Conservation (phyloP, 2,888 invertebrate species). For the Mechanitis mazaeus region DNA sequence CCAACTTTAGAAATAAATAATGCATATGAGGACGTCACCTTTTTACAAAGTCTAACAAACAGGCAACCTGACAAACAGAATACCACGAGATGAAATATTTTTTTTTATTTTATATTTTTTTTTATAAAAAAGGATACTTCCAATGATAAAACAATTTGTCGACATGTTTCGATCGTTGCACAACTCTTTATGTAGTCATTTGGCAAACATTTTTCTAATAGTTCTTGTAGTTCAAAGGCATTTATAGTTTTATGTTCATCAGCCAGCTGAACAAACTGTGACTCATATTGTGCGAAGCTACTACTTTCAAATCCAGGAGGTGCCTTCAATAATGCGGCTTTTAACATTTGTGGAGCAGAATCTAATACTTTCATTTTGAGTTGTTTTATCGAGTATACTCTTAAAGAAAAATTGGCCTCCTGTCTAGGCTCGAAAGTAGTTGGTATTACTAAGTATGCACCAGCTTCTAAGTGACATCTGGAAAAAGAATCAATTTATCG, state of each 20-base stretch:
- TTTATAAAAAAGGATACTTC: conserved; percentile 82
- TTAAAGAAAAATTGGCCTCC: conserved; percentile 90
- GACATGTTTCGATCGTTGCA: conserved; percentile 93
- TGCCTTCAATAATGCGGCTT: conserved; percentile 85
- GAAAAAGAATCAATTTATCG: conserved; percentile 9
- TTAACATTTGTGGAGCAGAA: conserved; percentile 80
- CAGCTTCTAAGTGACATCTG: conserved; percentile 86
- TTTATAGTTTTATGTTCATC: conserved; percentile 94
- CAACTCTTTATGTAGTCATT: conserved; percentile 97
- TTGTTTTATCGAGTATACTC: conserved; percentile 87
- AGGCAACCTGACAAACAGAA: too few relatives aligned
- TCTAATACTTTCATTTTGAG: conserved; percentile 85
- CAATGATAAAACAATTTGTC: conserved; percentile 91
- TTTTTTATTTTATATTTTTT: too few relatives aligned
- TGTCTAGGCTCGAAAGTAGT: conserved; percentile 94
- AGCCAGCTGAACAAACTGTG: conserved; percentile 91
- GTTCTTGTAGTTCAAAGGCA: conserved; percentile 92
- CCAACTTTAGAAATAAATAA: too few relatives aligned
- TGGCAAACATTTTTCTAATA: conserved; percentile 92
- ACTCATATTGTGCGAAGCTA: conserved; percentile 90
- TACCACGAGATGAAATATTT: too few relatives aligned
- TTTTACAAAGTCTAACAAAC: too few relatives aligned
- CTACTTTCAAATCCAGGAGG: conserved; percentile 82
- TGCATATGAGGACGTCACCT: too few relatives aligned
- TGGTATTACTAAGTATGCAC: conserved; percentile 89